These are phyloP conservation scores for Morpho helenor DNA, from an alignment of 2,888 invertebrate genomes.

Conservation along the genomic window DNA sequence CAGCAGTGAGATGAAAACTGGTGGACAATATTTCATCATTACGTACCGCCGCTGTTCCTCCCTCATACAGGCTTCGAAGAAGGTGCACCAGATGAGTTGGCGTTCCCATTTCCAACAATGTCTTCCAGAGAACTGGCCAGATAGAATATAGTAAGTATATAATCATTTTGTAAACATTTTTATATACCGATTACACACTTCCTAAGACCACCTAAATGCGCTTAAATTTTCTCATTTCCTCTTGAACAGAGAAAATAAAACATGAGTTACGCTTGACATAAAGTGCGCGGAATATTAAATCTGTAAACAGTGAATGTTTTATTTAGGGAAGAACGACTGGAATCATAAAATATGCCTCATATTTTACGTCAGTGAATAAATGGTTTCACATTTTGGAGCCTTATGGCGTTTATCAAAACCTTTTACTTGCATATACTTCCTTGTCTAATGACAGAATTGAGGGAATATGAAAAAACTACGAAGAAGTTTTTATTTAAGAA, in stretches of 20 bases:
- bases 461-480: too few relatives aligned
- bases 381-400: slow-evolving; percentile 7
- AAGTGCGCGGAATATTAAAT: slow-evolving; percentile 28
- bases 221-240: slow-evolving; percentile 14
- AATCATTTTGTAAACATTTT: too few relatives aligned
- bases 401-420: slow-evolving; percentile 8
- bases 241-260: slow-evolving; percentile 19
- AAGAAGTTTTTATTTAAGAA: too few relatives aligned
- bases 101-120: too few relatives aligned
- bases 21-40: too few relatives aligned
- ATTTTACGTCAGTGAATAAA: slow-evolving; percentile 21
- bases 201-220: neutral
- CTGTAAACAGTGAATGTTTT: slow-evolving; percentile 26
- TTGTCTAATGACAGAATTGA: too few relatives aligned
- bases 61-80: too few relatives aligned
- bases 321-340: slow-evolving; percentile 23
- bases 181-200: neutral
- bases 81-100: too few relatives aligned
- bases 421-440: neutral
- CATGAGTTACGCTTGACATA: slow-evolving; percentile 22
- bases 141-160: too few relatives aligned
- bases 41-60: too few relatives aligned
- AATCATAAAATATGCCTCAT: slow-evolving; percentile 21
- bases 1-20: too few relatives aligned
- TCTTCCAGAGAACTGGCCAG: too few relatives aligned